phyloP scores from a whole-genome alignment of 2,797 vertebrate genomes.

The Thamnophis elegans region DNA sequence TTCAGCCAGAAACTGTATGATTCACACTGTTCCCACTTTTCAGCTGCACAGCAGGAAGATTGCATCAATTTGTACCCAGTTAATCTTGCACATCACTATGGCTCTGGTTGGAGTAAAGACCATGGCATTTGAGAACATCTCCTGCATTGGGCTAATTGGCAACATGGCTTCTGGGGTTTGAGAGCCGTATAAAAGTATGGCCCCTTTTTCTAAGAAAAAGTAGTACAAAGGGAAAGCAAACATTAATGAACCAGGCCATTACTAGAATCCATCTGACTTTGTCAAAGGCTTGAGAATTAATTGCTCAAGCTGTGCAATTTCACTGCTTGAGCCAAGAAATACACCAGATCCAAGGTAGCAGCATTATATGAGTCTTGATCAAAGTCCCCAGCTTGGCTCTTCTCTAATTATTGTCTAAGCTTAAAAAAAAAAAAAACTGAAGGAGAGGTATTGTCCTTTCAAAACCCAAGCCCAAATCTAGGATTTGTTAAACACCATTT shows the following conservation, averaged over 20 bases:
- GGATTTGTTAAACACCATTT: not conserved
- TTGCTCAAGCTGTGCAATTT: not conserved
- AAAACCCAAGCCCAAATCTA: not conserved
- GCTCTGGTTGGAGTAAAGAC: not conserved
- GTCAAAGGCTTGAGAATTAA: slow-evolving; percentile 22
- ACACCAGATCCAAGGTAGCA: not conserved
- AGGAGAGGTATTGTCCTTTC: not conserved
- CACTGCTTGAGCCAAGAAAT: not conserved
- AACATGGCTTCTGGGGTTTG: not conserved
- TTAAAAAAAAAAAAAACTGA: not conserved
- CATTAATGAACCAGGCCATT: not conserved
- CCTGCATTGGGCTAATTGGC: not conserved
- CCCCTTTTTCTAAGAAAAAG: not conserved
- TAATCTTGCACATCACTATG: not conserved
- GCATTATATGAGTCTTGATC: not conserved
- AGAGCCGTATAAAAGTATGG: not conserved
- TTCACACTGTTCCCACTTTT: not conserved
- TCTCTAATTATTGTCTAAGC: not conserved
- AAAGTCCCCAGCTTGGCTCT: not conserved
- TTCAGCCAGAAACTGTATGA: not conserved
- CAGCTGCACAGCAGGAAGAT: not conserved
- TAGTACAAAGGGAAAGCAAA: slow-evolving; percentile 7
- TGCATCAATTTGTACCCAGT: not conserved
- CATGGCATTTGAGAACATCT: not conserved
- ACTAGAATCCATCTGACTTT: not conserved